These are phyloP conservation scores for Trachelus stipa DNA, from an alignment of 2,888 invertebrate species.

Conservation along the genomic window DNA sequence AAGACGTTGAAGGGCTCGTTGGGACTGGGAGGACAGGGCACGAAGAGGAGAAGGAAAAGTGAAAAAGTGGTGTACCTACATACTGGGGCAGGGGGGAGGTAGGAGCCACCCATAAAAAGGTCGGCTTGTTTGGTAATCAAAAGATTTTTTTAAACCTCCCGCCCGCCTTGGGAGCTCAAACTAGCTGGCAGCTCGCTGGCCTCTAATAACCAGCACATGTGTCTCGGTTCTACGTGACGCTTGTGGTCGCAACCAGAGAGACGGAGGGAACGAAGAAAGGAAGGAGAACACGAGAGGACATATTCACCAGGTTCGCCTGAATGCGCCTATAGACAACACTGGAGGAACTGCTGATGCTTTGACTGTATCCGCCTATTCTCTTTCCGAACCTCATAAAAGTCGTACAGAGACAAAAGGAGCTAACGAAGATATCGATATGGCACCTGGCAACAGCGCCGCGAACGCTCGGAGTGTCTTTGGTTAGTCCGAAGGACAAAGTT, in stretches of 20 bases:
- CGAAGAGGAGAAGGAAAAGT: background rate
- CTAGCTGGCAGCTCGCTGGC: background rate
- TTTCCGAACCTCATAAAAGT: background rate
- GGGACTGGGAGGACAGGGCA: background rate
- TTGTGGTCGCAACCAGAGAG: background rate
- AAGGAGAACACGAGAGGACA: background rate
- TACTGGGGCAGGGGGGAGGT: background rate
- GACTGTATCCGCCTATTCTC: background rate
- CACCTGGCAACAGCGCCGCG: background rate
- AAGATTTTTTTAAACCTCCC: slow-evolving; percentile 18
- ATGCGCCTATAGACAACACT: background rate
- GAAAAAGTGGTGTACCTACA: background rate
- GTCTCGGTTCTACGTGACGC: slow-evolving; percentile 8
- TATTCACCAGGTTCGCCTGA: background rate
- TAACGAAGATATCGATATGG: background rate
- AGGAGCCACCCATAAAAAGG: slow-evolving; percentile 1
- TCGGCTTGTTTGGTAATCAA: slow-evolving; percentile 23
- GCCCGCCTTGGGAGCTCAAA: background rate
- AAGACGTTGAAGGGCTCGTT: background rate
- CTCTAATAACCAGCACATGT: slow-evolving; percentile 19
- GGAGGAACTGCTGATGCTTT: background rate
- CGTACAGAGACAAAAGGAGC: background rate
- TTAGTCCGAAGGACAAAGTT: background rate
- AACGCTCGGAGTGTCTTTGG: background rate
- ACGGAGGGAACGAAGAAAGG: background rate